These are phyloP conservation scores for Diglossa cyanea DNA, from an alignment of 2,797 vertebrate species.

Conservation along the genomic window DNA sequence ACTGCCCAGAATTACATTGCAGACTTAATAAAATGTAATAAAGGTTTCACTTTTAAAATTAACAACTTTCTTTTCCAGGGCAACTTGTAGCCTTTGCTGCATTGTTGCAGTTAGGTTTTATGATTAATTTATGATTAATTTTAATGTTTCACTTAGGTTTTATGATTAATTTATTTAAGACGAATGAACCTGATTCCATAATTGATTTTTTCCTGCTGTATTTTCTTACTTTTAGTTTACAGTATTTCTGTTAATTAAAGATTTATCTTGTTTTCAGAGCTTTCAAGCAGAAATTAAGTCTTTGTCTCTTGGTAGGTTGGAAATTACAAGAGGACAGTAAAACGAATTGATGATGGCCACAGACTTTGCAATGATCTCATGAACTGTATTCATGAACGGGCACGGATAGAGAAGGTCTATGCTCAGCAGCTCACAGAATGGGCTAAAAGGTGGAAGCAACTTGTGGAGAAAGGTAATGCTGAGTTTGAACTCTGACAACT, in stretches of 20 bases:
- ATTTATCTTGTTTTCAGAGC: background rate
- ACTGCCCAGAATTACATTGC: background rate
- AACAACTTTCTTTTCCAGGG: background rate
- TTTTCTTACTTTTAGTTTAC: background rate
- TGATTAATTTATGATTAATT: background rate
- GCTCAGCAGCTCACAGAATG: constrained; percentile 96
- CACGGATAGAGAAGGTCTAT: constrained; percentile 92
- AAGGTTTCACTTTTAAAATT: background rate
- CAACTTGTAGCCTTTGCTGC: background rate
- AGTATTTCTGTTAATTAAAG: background rate
- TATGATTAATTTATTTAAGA: background rate
- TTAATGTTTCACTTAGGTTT: background rate
- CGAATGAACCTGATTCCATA: background rate
- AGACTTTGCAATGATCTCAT: constrained; percentile 91
- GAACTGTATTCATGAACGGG: constrained; percentile 94
- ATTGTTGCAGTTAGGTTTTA: background rate
- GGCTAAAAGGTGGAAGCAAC: constrained; percentile 94
- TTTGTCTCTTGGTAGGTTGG: constrained; percentile 81
- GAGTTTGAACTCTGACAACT: background rate
- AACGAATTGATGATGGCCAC: constrained; percentile 92
- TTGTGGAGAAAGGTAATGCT: constrained; percentile 90
- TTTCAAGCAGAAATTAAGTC: background rate
- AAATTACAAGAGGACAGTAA: constrained; percentile 94
- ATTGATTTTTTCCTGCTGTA: background rate
- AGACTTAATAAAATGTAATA: background rate